Evolutionary conservation across 2,888 invertebrate species (phyloP).

Genomic region (Aethes cnicana): DNA sequence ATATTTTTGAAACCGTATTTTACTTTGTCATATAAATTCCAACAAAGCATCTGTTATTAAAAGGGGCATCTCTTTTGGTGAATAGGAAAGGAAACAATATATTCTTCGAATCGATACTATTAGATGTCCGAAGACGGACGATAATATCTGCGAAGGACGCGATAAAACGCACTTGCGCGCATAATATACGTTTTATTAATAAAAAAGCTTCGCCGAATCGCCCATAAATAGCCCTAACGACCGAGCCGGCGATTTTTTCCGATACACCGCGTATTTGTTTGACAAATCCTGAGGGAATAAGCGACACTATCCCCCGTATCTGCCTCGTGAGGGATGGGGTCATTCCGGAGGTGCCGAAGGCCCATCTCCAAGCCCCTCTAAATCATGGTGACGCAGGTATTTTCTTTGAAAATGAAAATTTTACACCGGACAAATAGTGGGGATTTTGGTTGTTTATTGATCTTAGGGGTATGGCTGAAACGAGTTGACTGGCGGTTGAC

Average conservation of each 20-base stretch:
- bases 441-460: conserved; percentile 61
- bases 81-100: conserved; percentile 50
- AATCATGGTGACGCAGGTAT: conserved; percentile 73
- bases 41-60: background rate
- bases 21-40: no score
- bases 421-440: conserved; percentile 38
- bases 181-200: conserved; percentile 83
- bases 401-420: conserved; percentile 45
- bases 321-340: conserved; percentile 77
- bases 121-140: conserved; percentile 79
- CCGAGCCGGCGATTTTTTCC: conserved; percentile 77
- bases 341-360: conserved; percentile 79
- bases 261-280: conserved; percentile 81
- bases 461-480: conserved; percentile 11
- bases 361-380: conserved; percentile 68
- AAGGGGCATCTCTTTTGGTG: background rate
- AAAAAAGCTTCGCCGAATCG: conserved; percentile 76
- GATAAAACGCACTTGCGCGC: conserved; percentile 81
- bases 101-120: conserved; percentile 62
- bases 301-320: conserved; percentile 74
- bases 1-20: no score
- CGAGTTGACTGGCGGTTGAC: background rate
- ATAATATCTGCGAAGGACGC: conserved; percentile 70
- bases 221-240: conserved; percentile 80
- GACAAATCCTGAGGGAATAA: conserved; percentile 78